Conservation (phyloP, 1,140 invertebrate genomes). For the Parasteatoda tepidariorum region DNA sequence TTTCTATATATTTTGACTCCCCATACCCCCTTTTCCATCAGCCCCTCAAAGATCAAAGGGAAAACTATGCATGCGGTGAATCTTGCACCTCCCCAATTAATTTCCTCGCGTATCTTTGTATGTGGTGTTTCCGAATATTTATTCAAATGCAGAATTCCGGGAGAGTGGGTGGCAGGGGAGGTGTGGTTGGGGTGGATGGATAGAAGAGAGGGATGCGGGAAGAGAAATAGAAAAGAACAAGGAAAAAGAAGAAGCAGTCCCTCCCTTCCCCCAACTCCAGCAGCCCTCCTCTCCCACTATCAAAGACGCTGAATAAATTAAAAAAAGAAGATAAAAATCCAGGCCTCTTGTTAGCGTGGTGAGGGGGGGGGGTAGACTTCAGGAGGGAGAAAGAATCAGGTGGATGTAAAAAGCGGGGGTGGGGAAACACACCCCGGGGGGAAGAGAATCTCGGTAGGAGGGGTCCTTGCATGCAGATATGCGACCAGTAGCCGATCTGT, state of each 20-base stretch:
- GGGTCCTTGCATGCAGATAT: constrained; percentile 40
- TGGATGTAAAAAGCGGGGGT: constrained; percentile 46
- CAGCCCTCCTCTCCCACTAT: constrained; percentile 19
- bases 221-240: constrained; percentile 1
- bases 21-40: not conserved
- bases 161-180: not conserved
- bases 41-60: constrained; percentile 28
- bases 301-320: constrained; percentile 60
- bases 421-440: not conserved
- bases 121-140: constrained; percentile 55
- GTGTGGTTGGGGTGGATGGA: not conserved
- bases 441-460: constrained; percentile 25
- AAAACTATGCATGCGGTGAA: constrained; percentile 19
- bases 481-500: constrained; percentile 36
- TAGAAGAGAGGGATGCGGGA: not conserved
- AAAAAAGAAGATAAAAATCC: constrained; percentile 56
- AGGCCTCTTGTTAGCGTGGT: constrained; percentile 52
- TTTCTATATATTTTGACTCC: not conserved
- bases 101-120: constrained; percentile 48
- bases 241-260: constrained; percentile 3
- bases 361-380: constrained; percentile 30
- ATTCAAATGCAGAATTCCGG: constrained; percentile 53
- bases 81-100: constrained; percentile 39
- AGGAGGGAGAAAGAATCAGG: constrained; percentile 35
- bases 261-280: not conserved